Evolutionary conservation across 2,888 invertebrate genomes (phyloP).

Genomic region (Patella caerulea): DNA sequence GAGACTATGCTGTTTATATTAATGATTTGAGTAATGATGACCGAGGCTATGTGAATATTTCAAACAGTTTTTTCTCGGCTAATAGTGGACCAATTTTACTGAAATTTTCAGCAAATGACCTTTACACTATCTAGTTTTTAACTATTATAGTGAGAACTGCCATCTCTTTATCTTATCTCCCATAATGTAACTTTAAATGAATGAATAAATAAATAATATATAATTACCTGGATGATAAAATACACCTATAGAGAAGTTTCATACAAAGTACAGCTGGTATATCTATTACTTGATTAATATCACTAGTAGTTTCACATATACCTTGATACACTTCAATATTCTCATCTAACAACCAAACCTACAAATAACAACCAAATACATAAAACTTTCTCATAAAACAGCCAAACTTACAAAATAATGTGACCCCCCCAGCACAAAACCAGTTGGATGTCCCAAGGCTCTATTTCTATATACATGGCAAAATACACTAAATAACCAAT

Average conservation of each 20-base stretch:
- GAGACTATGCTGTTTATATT: too few relatives aligned
- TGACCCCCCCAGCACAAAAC: neutral
- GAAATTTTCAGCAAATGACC: too few relatives aligned
- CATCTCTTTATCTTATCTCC: too few relatives aligned
- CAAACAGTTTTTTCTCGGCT: too few relatives aligned
- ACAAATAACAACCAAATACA: slow-evolving; percentile 8
- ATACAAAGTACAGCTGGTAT: slow-evolving; percentile 17
- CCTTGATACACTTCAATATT: slow-evolving; percentile 36
- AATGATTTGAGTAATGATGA: too few relatives aligned
- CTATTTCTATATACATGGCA: slow-evolving; percentile 14
- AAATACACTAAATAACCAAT: slow-evolving; percentile 19
- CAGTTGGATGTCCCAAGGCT: slow-evolving; percentile 20
- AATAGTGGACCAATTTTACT: too few relatives aligned
- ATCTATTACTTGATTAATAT: neutral
- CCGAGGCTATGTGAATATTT: too few relatives aligned
- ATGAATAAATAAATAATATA: too few relatives aligned
- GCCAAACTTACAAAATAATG: neutral
- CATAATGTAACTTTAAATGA: too few relatives aligned
- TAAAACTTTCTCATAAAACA: neutral
- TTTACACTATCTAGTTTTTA: too few relatives aligned
- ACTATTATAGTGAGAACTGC: too few relatives aligned
- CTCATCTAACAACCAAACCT: slow-evolving; percentile 50
- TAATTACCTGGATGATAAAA: slow-evolving; percentile 34
- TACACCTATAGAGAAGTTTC: slow-evolving; percentile 12
- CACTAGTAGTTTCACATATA: slow-evolving; percentile 11